phyloP scores from a whole-genome alignment of 1,140 invertebrate genomes.

The Trichomalopsis sarcophagae region DNA sequence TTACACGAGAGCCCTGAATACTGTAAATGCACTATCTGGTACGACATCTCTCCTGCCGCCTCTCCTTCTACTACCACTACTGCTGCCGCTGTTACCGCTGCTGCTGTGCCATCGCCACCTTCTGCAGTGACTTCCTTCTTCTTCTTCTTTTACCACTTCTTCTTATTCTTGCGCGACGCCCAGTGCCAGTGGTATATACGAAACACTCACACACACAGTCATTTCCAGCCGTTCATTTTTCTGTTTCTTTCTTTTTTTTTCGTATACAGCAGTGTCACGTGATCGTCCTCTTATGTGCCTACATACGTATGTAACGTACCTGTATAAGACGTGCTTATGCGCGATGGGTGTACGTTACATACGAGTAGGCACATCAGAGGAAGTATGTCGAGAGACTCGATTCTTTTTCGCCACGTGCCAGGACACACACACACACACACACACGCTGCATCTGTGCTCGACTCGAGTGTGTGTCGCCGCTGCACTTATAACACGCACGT shows the following conservation, averaged over 20 bases:
- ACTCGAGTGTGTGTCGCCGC: background rate
- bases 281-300: constrained; percentile 9
- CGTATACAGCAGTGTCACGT: constrained; percentile 11
- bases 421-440: background rate
- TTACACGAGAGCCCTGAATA: constrained; percentile 89
- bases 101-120: constrained; percentile 18
- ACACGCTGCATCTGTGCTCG: background rate
- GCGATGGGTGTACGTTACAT: background rate
- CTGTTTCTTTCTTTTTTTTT: background rate
- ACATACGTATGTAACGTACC: background rate
- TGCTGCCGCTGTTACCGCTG: constrained; percentile 58
- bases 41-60: constrained; percentile 86
- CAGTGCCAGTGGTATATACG: constrained; percentile 34
- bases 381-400: background rate
- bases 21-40: constrained; percentile 99
- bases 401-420: background rate
- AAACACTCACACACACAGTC: background rate
- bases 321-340: background rate
- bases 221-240: background rate
- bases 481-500: no score
- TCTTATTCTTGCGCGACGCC: constrained; percentile 2
- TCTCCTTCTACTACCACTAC: constrained; percentile 64
- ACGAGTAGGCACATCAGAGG: background rate
- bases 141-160: constrained; percentile 32
- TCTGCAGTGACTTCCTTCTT: background rate